Evolutionary conservation across 1,140 invertebrate species (phyloP).

Genomic region (Brevipalpus yothersi): DNA sequence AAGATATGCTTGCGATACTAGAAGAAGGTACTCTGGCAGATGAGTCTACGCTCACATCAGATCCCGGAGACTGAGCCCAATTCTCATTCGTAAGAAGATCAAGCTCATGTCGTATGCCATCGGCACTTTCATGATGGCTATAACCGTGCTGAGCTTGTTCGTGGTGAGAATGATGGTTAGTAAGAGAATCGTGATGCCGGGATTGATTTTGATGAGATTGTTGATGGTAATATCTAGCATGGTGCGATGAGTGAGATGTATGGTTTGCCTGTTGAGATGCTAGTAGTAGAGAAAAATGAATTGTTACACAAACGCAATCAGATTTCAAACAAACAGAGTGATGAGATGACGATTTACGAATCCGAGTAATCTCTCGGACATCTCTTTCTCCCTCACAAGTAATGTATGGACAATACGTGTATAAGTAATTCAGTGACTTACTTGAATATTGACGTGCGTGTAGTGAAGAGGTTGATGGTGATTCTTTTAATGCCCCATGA

Average conservation of each 20-base stretch:
- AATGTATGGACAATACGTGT: too few species aligned
- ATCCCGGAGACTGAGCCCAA: slow-evolving; percentile 2
- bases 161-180: background rate
- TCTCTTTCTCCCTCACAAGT: too few species aligned
- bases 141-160: background rate
- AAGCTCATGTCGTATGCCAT: slow-evolving; percentile 8
- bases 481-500: background rate
- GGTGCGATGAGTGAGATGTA: background rate
- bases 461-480: background rate
- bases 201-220: background rate
- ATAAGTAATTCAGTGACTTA: too few species aligned
- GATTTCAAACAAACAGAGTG: too few species aligned
- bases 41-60: slow-evolving; percentile 3
- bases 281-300: too few species aligned
- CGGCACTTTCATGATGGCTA: slow-evolving; percentile 2
- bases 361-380: too few species aligned
- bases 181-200: background rate
- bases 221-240: slow-evolving; percentile 18
- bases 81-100: slow-evolving; percentile 3
- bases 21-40: background rate
- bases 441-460: background rate
- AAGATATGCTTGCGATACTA: background rate
- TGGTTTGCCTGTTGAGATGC: too few species aligned
- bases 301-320: too few species aligned
- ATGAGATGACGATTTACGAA: too few species aligned